Percentiles rank a stretch among this genome's conserved stretches.
These are phyloP conservation scores for Pseudochromis fuscus DNA, from an alignment of 2,797 vertebrate genomes.

Conservation along the genomic window DNA sequence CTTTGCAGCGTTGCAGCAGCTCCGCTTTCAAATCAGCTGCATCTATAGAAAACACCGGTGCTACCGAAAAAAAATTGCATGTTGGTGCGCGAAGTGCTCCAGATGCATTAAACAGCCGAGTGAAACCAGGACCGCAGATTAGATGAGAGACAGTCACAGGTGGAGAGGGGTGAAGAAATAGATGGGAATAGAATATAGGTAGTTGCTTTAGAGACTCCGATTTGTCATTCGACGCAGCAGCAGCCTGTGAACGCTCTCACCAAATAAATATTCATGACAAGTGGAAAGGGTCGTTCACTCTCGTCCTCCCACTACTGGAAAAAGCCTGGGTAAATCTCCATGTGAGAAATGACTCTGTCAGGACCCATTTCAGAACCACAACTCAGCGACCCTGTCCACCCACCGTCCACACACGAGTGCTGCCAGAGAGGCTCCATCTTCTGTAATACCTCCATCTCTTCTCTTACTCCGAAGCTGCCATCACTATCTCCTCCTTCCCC, in stretches of 20 bases:
- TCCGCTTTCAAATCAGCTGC: too few species aligned
- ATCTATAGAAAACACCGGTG: too few species aligned
- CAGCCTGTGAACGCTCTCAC: constrained; percentile 61
- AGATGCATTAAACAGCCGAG: constrained; percentile 22
- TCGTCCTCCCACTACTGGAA: constrained; percentile 67
- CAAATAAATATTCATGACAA: constrained; percentile 84
- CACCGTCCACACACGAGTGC: constrained; percentile 70
- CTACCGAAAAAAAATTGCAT: too few species aligned
- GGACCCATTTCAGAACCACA: constrained; percentile 78
- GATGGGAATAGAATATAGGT: constrained; percentile 64
- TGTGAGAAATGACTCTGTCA: constrained; percentile 84
- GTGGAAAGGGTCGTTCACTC: constrained; percentile 71
- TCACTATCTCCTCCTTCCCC: constrained; percentile 18
- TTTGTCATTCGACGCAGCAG: constrained; percentile 75
- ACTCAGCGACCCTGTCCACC: constrained; percentile 78
- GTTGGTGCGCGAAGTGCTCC: not conserved
- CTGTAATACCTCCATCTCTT: constrained; percentile 46
- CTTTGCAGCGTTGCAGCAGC: too few species aligned
- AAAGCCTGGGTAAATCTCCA: constrained; percentile 77
- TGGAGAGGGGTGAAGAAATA: constrained; percentile 43
- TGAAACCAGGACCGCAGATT: constrained; percentile 33
- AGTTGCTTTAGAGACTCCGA: constrained; percentile 57
- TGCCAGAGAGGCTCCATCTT: constrained; percentile 58
- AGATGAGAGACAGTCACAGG: constrained; percentile 45
- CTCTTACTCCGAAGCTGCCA: constrained; percentile 26